Evolutionary conservation across 1,140 invertebrate genomes (phyloP), one percentile per base, ranked within the genome.

Genomic region (Pantala flavescens): DNA sequence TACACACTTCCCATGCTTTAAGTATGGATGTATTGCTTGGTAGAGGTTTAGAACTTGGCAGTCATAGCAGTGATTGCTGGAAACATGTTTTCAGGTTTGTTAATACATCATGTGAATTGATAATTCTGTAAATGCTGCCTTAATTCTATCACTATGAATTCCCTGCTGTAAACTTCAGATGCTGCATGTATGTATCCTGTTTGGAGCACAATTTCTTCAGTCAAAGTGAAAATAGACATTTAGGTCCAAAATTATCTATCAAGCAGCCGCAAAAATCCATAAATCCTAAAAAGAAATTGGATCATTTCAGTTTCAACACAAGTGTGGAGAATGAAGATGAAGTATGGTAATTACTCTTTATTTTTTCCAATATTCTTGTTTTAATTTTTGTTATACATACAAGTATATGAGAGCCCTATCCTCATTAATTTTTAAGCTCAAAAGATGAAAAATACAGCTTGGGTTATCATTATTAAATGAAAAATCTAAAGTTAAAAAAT

Each of bases 21-120:
- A 96, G 94, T 75, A 89, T 98, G 84, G 94, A 97, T 82, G 92
- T 97, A 23, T 86, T 96, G 70, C 85, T 87, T 78, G 85, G 86
- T 79, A 88, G 89, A 78, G 94, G 94, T 24, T 83, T 98, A 42
- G 95, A 97, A 81, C 85, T 97, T 42, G 95, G 93, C 7, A 95
- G 93, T 76, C 94, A 96, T 80, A 92, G 93, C 28, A 87, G 91
- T 55, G 93, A 96, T 76, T 97, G 94, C 80, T 98, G 96, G 96
- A 90, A 91, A 43, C 94, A 96, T 81, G 92, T 98, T 75, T 96
- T 98, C 80, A 90, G 90, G 82, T 95, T 89, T 72, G 71, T 24
- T 10, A 16, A 72, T 19, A 23, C n/a, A n/a, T n/a, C n/a, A n/a
- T n/a, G n/a, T 63, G n/a, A n/a, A n/a, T n/a, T n/a, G n/a, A n/a